Evolutionary conservation across 2,888 invertebrate species (phyloP), one percentile per base, ranked within the genome.

Genomic region (Agriopis marginaria): DNA sequence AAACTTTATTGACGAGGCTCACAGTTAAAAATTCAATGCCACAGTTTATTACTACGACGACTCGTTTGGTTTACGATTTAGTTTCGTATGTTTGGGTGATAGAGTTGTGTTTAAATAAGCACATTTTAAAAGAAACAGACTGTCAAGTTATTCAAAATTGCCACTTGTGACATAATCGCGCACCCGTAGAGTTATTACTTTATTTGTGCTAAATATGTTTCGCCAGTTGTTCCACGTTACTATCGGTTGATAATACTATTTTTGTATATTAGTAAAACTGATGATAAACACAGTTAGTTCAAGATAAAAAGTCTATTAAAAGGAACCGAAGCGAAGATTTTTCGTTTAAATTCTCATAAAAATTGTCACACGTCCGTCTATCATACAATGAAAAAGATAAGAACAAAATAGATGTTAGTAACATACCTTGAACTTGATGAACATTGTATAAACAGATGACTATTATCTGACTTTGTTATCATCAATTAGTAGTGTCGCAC

Each of bases 161-260:
- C 88, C 87, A 86, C 90, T 90, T 83, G 84, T 85, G 83, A 86
- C 84, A 86, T 88, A 88, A 89, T 88, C 82, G 80, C 74, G 70
- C 78, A 77, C 78, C 77, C 75, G 77, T 82, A 84, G 86, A 86
- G 85, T 84, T 85, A 77, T 17, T 5, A n/a, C 11, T 12, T 77
- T 87, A 87, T 89, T 91, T 89, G 86, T 81, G 86, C 82, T 32
- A 88, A n/a, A 88, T 86, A 88, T 86, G 76, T 86, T 86, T 86
- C 84, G 82, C 84, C 87, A 87, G 83, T 86, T 87, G 88, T 82
- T 72, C 79, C 84, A 83, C 81, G 81, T 84, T 80, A 75, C 78
- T 82, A 83, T 81, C 85, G 85, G 82, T 84, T 85, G 82, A 83
- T 78, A 77, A 77, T 76, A 74, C 73, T 77, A 79, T 79, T 62